Percentiles rank a stretch among this genome's conserved stretches.
Conservation (phyloP, 2,888 invertebrate genomes). For the Gortyna flavago region DNA sequence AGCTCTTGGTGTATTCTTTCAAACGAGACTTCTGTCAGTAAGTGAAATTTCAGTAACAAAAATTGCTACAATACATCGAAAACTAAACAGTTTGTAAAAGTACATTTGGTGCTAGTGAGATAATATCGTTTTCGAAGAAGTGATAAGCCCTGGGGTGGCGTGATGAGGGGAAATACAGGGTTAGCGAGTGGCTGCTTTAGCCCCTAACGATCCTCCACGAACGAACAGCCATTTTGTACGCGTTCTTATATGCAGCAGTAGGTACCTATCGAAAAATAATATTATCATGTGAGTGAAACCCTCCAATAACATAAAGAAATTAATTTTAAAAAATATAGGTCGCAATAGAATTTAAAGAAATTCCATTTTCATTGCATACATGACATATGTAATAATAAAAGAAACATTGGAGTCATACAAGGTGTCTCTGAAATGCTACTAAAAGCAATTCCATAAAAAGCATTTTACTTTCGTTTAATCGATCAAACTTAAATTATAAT, state of each 20-base stretch:
- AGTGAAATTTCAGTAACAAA: neutral
- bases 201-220: constrained; percentile 6
- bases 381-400: neutral
- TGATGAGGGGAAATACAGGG: constrained; percentile 2
- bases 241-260: constrained; percentile 14
- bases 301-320: constrained; percentile 27
- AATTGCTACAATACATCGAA: constrained; percentile 11
- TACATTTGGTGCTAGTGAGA: constrained; percentile 7
- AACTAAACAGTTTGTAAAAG: constrained; percentile 2
- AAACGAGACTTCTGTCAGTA: neutral
- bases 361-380: constrained; percentile 15
- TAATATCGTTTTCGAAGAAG: constrained; percentile 28
- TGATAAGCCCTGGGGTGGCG: neutral
- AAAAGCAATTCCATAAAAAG: constrained; percentile 33
- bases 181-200: constrained; percentile 16
- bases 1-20: neutral
- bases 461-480: neutral
- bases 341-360: constrained; percentile 15
- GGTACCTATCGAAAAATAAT: constrained; percentile 12
- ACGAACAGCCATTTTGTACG: constrained; percentile 24
- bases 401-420: neutral
- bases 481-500: neutral
- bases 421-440: constrained; percentile 7
- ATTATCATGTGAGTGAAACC: constrained; percentile 6
- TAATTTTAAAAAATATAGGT: constrained; percentile 9